Conservation (phyloP, 2,888 invertebrate genomes). For the Lypha dubia region DNA sequence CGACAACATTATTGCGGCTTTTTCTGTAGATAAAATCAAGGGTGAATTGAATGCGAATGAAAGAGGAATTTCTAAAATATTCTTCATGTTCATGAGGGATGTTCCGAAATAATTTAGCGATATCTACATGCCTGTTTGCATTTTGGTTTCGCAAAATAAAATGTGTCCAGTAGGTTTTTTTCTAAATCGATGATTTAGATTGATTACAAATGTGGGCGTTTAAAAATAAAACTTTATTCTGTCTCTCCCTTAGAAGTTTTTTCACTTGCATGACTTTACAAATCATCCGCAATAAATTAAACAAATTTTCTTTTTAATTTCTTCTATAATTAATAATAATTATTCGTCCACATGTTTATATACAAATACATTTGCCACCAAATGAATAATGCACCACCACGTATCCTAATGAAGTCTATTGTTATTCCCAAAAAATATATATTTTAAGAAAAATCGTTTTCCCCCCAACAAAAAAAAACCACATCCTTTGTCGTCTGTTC, state of each 20-base stretch:
- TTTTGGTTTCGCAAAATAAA: too few species aligned
- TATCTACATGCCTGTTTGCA: too few species aligned
- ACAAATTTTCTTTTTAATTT: slow-evolving; percentile 8
- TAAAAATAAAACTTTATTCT: not conserved
- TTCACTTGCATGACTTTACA: not conserved
- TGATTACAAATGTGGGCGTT: not conserved
- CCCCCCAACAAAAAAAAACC: not conserved
- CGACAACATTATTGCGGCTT: too few species aligned
- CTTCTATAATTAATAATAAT: slow-evolving; percentile 54
- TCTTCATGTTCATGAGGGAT: too few species aligned
- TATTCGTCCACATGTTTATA: slow-evolving; percentile 56
- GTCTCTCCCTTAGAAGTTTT: not conserved
- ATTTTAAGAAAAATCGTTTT: slow-evolving; percentile 1
- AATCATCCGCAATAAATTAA: slow-evolving; percentile 7
- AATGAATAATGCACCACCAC: not conserved
- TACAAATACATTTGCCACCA: slow-evolving; percentile 9
- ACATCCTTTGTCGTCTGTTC: slow-evolving; percentile 43
- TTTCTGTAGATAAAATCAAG: slow-evolving; percentile 18
- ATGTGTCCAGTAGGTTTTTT: too few species aligned
- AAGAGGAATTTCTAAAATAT: slow-evolving; percentile 19
- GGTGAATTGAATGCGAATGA: slow-evolving; percentile 23
- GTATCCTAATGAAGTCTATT: slow-evolving; percentile 56
- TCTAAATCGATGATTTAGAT: not conserved
- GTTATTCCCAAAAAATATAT: slow-evolving; percentile 1
- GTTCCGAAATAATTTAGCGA: not conserved